phyloP scores from a whole-genome alignment of 2,113 vertebrate genomes.

The Columbina picui region DNA sequence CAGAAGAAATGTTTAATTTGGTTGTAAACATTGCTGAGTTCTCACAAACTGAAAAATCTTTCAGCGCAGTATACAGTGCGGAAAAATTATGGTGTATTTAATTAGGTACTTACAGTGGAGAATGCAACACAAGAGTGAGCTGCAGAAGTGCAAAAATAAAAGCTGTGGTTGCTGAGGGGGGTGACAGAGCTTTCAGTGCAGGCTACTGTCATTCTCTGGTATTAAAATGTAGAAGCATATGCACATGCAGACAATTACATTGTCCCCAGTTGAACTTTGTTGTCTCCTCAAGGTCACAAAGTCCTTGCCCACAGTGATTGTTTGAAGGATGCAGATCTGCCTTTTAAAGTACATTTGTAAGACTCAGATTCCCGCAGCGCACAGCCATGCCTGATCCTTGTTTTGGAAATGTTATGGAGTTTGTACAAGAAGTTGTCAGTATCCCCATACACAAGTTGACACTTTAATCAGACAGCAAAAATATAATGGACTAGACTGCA shows the following conservation, averaged over 20 bases:
- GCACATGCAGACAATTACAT: not conserved
- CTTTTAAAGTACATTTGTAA: not conserved
- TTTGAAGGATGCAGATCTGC: not conserved
- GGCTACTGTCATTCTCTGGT: not conserved
- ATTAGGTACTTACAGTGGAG: not conserved
- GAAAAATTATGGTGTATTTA: not conserved
- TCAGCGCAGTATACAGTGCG: not conserved
- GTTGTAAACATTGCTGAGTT: not conserved
- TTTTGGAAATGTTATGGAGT: not conserved
- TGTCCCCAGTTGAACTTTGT: not conserved
- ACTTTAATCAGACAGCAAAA: not conserved
- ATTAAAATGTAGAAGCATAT: constrained; percentile 28
- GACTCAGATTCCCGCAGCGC: not conserved
- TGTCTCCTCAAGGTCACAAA: constrained; percentile 6
- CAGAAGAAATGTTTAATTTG: not conserved
- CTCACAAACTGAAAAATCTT: not conserved
- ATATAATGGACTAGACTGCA: not conserved
- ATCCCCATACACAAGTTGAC: not conserved
- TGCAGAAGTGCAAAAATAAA: not conserved
- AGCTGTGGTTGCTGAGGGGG: not conserved
- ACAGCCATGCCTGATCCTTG: not conserved
- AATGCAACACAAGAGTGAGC: not conserved
- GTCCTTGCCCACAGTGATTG: not conserved
- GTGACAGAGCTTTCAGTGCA: not conserved
- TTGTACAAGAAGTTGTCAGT: not conserved